Evolutionary conservation across 2,888 invertebrate species (phyloP).

Genomic region (Alloscopus bannaensis): DNA sequence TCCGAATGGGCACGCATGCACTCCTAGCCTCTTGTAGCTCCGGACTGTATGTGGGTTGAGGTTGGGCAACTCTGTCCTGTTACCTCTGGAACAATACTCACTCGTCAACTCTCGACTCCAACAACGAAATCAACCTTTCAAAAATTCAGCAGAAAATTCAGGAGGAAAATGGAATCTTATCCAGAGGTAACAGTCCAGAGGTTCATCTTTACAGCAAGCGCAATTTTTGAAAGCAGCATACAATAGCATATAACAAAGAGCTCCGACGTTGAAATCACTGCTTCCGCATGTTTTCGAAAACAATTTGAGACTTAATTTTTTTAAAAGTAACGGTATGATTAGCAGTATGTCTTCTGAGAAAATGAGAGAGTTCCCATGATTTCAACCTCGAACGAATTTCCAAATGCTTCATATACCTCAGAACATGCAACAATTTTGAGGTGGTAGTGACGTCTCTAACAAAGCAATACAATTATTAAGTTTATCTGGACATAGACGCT

Average conservation of each 20-base stretch:
- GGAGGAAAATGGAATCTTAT: neutral
- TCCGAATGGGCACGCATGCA: conserved; percentile 66
- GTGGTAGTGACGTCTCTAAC: too few species aligned
- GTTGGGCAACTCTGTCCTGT: conserved; percentile 46
- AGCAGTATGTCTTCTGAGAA: too few species aligned
- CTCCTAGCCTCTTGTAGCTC: conserved; percentile 58
- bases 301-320: too few species aligned
- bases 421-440: conserved; percentile 1
- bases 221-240: conserved; percentile 45
- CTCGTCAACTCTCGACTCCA: too few species aligned
- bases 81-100: conserved; percentile 47
- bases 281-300: too few species aligned
- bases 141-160: neutral
- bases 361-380: conserved; percentile 15
- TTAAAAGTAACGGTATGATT: too few species aligned
- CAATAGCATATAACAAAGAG: conserved; percentile 29
- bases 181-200: conserved; percentile 44
- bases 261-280: conserved; percentile 49
- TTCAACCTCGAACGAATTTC: conserved; percentile 33
- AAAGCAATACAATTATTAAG: too few species aligned
- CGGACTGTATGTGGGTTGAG: conserved; percentile 64
- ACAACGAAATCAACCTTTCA: too few species aligned
- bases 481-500: neutral
- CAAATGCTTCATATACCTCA: conserved; percentile 42
- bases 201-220: conserved; percentile 45